These are phyloP conservation scores for Plebejus melissa DNA, from an alignment of 2,888 invertebrate species.

Conservation along the genomic window DNA sequence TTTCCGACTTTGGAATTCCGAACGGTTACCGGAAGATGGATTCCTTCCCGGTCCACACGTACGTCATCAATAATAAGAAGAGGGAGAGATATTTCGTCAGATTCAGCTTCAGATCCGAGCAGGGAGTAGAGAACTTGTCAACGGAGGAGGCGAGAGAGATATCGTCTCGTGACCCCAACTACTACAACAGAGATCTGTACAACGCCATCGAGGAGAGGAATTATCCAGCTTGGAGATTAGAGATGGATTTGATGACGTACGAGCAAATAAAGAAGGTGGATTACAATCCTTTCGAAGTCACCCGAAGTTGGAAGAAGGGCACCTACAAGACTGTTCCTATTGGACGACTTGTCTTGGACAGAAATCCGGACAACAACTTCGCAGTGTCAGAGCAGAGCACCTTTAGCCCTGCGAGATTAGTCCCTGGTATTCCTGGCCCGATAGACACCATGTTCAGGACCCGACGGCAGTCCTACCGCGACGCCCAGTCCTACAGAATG, in stretches of 20 bases:
- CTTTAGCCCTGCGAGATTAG: conserved; percentile 55
- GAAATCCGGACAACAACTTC: conserved; percentile 53
- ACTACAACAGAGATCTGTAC: conserved; percentile 89
- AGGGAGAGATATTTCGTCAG: conserved; percentile 87
- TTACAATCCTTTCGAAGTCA: conserved; percentile 61
- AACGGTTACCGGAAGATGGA: conserved; percentile 94
- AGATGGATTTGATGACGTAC: conserved; percentile 53
- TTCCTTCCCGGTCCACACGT: conserved; percentile 93
- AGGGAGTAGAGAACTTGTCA: conserved; percentile 87
- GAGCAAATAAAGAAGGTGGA: conserved; percentile 46
- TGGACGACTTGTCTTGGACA: conserved; percentile 51
- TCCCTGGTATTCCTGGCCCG: conserved; percentile 62
- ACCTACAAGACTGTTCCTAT: conserved; percentile 52
- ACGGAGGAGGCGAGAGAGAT: conserved; percentile 81
- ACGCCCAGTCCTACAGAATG: conserved; percentile 56
- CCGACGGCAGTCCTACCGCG: conserved; percentile 50
- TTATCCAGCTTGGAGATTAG: conserved; percentile 56
- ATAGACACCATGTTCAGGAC: conserved; percentile 51
- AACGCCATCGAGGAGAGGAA: conserved; percentile 88
- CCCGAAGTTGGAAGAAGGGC: conserved; percentile 56
- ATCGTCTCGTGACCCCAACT: conserved; percentile 88
- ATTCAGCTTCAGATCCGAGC: conserved; percentile 94
- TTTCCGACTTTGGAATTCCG: conserved; percentile 92
- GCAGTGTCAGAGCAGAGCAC: conserved; percentile 50
- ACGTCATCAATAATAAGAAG: conserved; percentile 88